These are phyloP conservation scores for Haemorhous mexicanus DNA, from an alignment of 2,113 vertebrate species.

Conservation along the genomic window DNA sequence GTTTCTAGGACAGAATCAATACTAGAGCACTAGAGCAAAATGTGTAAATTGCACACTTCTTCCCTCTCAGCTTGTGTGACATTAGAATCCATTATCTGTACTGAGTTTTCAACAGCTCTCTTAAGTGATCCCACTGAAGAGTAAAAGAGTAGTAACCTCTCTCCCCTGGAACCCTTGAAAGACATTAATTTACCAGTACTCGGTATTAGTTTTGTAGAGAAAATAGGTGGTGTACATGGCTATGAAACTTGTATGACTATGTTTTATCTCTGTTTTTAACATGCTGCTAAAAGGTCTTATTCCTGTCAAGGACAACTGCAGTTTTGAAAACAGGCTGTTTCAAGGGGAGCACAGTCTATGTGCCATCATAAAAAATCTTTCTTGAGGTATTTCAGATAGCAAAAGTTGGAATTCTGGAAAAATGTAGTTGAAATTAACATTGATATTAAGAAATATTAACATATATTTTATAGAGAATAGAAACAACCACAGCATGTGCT, in stretches of 20 bases:
- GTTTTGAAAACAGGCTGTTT: background rate
- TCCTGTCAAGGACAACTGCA: background rate
- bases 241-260: background rate
- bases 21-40: background rate
- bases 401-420: background rate
- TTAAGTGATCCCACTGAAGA: background rate
- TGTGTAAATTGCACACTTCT: conserved; percentile 9
- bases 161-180: background rate
- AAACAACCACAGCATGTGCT: background rate
- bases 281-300: background rate
- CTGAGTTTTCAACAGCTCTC: background rate
- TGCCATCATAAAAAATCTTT: background rate
- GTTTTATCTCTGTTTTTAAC: background rate
- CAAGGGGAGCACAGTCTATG: background rate
- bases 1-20: conserved; percentile 7
- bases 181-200: background rate
- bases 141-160: background rate
- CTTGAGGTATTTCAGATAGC: background rate
- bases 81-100: background rate
- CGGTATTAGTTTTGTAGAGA: background rate
- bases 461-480: background rate
- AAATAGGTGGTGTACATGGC: background rate
- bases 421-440: background rate
- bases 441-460: background rate
- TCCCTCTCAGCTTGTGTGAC: background rate